A percentile compares a stretch with the other conserved stretches of the same genome.
phyloP scores from a whole-genome alignment of 2,888 invertebrate species.

The Frankliniella fusca region DNA sequence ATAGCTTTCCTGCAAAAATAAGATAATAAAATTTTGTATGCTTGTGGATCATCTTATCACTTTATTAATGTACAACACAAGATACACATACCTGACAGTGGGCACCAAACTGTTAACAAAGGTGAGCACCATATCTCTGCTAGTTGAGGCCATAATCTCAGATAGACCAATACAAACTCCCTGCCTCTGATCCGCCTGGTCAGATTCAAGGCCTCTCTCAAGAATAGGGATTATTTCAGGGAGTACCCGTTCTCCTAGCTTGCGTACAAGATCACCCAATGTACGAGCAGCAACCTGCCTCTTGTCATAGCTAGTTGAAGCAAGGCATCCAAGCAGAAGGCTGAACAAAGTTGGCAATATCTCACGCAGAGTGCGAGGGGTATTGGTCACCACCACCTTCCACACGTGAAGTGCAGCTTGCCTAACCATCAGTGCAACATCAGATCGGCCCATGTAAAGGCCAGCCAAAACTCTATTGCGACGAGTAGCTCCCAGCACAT shows the following conservation, averaged over 20 bases:
- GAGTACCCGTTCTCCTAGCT: constrained; percentile 93
- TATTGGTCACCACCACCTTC: constrained; percentile 99
- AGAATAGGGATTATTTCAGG: constrained; percentile 98
- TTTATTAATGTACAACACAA: neutral
- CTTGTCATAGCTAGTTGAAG: constrained; percentile 94
- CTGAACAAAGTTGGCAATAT: constrained; percentile 92
- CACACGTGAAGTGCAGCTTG: constrained; percentile 98
- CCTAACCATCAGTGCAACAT: constrained; percentile 92
- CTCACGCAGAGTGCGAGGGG: constrained; percentile 91
- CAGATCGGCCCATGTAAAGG: constrained; percentile 94
- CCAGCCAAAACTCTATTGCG: constrained; percentile 90
- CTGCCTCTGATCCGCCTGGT: constrained; percentile 90
- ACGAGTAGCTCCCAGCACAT: constrained; percentile 80
- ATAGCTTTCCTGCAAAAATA: constrained; percentile 65
- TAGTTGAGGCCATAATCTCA: constrained; percentile 96
- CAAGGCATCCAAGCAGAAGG: constrained; percentile 86
- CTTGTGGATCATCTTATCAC: neutral
- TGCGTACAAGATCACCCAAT: constrained; percentile 92
- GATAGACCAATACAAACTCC: constrained; percentile 97
- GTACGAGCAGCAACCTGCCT: constrained; percentile 94
- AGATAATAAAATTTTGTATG: neutral
- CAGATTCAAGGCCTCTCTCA: constrained; percentile 86
- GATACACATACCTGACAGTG: constrained; percentile 63
- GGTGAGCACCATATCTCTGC: constrained; percentile 86
- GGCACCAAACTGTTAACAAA: constrained; percentile 86